Evolutionary conservation across 2,113 vertebrate genomes (phyloP).

Genomic region (Periophthalmodon schlosseri): DNA sequence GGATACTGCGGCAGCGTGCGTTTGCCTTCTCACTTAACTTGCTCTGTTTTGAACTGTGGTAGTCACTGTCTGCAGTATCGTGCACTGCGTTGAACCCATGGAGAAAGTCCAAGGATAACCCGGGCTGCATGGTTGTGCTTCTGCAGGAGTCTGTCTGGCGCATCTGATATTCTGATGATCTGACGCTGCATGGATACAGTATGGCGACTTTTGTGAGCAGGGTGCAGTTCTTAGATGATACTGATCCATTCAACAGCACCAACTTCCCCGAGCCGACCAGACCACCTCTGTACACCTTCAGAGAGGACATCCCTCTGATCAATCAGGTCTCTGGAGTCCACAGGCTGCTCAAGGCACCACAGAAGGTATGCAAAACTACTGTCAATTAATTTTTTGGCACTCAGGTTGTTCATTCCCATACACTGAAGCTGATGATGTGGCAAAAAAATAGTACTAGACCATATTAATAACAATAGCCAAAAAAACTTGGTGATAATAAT

Average conservation of each 20-base stretch:
- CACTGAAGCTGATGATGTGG: constrained; percentile 16
- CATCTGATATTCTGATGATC: constrained; percentile 56
- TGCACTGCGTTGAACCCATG: constrained; percentile 54
- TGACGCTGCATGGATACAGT: constrained; percentile 83
- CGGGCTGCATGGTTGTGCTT: constrained; percentile 56
- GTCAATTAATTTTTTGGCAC: neutral
- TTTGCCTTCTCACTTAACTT: constrained; percentile 3
- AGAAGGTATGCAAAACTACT: constrained; percentile 83
- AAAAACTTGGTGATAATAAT: neutral
- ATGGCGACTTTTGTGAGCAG: constrained; percentile 92
- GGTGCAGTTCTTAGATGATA: constrained; percentile 97
- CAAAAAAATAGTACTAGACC: constrained; percentile 32
- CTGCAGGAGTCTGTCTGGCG: constrained; percentile 61
- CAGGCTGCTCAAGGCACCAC: constrained; percentile 89
- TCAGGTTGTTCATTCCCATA: neutral
- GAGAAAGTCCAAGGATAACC: constrained; percentile 65
- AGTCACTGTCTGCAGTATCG: constrained; percentile 36
- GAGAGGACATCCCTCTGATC: constrained; percentile 89
- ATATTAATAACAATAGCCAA: neutral
- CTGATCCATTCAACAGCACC: constrained; percentile 97
- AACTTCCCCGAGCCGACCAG: constrained; percentile 95
- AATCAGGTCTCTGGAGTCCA: constrained; percentile 93
- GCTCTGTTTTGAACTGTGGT: constrained; percentile 29
- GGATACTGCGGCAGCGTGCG: constrained; percentile 55
- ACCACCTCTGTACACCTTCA: constrained; percentile 92